Evolutionary conservation across 2,113 vertebrate genomes (phyloP).

Genomic region (Canis aureus): DNA sequence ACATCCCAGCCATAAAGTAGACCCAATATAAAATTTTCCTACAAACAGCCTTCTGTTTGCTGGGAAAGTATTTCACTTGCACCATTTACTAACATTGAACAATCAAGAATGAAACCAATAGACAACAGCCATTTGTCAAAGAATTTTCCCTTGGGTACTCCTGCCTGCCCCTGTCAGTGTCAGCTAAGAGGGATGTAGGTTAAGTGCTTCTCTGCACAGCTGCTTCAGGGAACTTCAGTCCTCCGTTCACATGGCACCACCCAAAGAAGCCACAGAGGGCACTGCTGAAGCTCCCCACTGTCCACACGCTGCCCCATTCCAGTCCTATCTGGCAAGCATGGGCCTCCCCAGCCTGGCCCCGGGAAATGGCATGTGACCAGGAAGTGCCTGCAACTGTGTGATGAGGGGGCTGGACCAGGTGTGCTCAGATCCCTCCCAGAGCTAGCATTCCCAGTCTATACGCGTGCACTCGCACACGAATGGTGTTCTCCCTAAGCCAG

Average conservation of each 20-base stretch:
- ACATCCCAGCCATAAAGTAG: neutral
- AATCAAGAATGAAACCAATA: neutral
- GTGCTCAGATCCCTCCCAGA: neutral
- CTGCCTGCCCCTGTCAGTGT: neutral
- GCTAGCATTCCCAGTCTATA: neutral
- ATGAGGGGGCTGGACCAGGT: neutral
- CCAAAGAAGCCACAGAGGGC: neutral
- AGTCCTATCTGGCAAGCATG: accelerated
- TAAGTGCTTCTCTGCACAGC: neutral
- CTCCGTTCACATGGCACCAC: neutral
- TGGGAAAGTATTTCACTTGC: neutral
- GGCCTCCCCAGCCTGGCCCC: neutral
- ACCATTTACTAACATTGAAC: neutral
- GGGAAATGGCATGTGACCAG: neutral
- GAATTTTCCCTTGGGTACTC: neutral
- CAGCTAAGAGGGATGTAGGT: neutral
- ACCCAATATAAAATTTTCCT: neutral
- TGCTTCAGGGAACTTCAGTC: neutral
- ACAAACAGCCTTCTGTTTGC: neutral
- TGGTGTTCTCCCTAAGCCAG: neutral
- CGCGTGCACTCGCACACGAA: neutral
- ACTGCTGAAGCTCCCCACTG: neutral
- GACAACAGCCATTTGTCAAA: neutral
- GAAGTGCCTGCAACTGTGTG: neutral
- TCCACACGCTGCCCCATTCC: accelerated